Evolutionary conservation across 2,888 invertebrate genomes (phyloP).

Genomic region (Macaria notata): DNA sequence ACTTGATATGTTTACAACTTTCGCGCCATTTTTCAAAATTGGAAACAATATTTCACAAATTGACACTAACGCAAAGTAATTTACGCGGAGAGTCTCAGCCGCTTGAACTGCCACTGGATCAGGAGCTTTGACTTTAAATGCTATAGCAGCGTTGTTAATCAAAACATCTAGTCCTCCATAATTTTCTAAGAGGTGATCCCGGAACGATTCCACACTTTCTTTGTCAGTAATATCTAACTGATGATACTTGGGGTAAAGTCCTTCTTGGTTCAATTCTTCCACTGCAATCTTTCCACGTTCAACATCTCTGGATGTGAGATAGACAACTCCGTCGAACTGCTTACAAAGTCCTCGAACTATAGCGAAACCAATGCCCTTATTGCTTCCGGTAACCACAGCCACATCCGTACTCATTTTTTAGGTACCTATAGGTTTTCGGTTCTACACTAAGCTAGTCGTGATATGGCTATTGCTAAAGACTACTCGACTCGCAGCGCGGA

Average conservation of each 20-base stretch:
- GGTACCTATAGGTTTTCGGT: too few species aligned
- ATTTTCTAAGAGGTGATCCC: conserved; percentile 81
- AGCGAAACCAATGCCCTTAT: conserved; percentile 88
- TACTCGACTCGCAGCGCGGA: too few species aligned
- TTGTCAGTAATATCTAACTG: conserved; percentile 86
- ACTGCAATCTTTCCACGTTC: conserved; percentile 83
- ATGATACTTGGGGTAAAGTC: conserved; percentile 83
- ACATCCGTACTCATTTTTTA: conserved; percentile 43
- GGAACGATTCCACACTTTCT: conserved; percentile 82
- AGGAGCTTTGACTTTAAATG: conserved; percentile 82
- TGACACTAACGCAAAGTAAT: conserved; percentile 85
- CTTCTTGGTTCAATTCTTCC: conserved; percentile 79
- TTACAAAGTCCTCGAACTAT: conserved; percentile 86
- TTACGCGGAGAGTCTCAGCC: conserved; percentile 85
- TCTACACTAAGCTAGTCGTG: too few species aligned
- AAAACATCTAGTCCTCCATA: conserved; percentile 87
- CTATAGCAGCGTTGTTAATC: conserved; percentile 90
- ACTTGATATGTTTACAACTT: conserved; percentile 89
- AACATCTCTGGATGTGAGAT: conserved; percentile 86
- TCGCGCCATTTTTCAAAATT: conserved; percentile 84
- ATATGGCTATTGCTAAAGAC: too few species aligned
- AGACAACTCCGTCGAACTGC: conserved; percentile 86
- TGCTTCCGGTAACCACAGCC: conserved; percentile 86
- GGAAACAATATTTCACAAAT: conserved; percentile 88
- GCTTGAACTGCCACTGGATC: conserved; percentile 87